A percentile compares a stretch with the other conserved stretches of the same genome.
These are phyloP conservation scores for Drosophila mettleri DNA, from an alignment of 2,888 invertebrate species.

Conservation along the genomic window DNA sequence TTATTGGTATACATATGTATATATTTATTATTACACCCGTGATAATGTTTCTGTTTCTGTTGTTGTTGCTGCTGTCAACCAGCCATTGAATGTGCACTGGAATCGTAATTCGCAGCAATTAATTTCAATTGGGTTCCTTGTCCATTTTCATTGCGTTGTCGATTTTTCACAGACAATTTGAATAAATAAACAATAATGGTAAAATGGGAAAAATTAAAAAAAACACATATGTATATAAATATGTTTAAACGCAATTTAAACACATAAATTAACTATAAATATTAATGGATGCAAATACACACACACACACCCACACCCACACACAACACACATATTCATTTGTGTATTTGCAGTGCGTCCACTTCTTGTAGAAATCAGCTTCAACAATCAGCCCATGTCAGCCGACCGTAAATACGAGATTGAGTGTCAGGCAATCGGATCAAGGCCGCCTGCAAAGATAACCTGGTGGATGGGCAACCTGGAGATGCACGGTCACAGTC, in stretches of 20 bases:
- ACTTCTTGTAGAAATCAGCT: constrained; percentile 91
- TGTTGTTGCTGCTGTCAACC: constrained; percentile 22
- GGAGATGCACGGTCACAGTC: constrained; percentile 86
- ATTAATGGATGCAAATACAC: constrained; percentile 54
- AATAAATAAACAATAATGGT: constrained; percentile 68
- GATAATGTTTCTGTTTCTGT: constrained; percentile 11
- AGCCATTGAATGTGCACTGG: constrained; percentile 29
- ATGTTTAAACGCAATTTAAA: constrained; percentile 61
- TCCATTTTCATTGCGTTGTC: constrained; percentile 66
- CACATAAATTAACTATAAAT: constrained; percentile 72
- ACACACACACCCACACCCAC: constrained; percentile 4
- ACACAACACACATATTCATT: constrained; percentile 8
- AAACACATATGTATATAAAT: constrained; percentile 5
- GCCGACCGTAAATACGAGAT: constrained; percentile 93
- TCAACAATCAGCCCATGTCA: constrained; percentile 92
- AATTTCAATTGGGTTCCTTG: constrained; percentile 76
- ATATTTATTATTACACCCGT: constrained; percentile 2
- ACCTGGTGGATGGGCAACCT: constrained; percentile 94
- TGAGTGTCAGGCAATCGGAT: constrained; percentile 93
- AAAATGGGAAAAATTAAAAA: constrained; percentile 26
- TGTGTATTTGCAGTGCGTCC: constrained; percentile 89
- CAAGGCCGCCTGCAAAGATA: constrained; percentile 93
- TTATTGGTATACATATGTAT: neutral
- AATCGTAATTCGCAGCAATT: constrained; percentile 73
- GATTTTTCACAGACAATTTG: constrained; percentile 77